phyloP scores from a whole-genome alignment of 2,113 vertebrate genomes.

The Cyprinus carpio region DNA sequence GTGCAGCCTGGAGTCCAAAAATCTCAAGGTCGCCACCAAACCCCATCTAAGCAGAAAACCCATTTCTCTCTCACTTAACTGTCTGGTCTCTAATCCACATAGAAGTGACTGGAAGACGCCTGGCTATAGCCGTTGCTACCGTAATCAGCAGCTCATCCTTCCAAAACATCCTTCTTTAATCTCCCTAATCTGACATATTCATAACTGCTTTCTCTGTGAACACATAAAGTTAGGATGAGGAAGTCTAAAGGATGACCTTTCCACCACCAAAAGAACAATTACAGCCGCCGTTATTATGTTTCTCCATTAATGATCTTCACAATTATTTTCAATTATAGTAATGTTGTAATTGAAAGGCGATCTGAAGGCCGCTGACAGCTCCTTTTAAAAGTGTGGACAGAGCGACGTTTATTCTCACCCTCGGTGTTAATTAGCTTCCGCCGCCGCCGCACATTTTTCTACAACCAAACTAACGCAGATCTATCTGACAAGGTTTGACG shows the following conservation, averaged over 20 bases:
- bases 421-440: slow-evolving; percentile 55
- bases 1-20: background rate
- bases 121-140: background rate
- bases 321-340: slow-evolving; percentile 69
- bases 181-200: slow-evolving; percentile 58
- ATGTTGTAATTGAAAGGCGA: slow-evolving; percentile 64
- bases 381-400: slow-evolving; percentile 57
- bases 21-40: slow-evolving; percentile 42
- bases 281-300: slow-evolving; percentile 51
- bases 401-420: slow-evolving; percentile 35
- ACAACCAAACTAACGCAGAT: slow-evolving; percentile 39
- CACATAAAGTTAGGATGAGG: slow-evolving; percentile 28
- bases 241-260: slow-evolving; percentile 42
- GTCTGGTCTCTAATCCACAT: slow-evolving; percentile 53
- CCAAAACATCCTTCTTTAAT: slow-evolving; percentile 38
- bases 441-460: background rate
- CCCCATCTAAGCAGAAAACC: slow-evolving; percentile 36
- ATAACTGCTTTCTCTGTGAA: slow-evolving; percentile 51
- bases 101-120: slow-evolving; percentile 41
- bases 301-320: slow-evolving; percentile 55
- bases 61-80: slow-evolving; percentile 39
- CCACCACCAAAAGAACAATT: slow-evolving; percentile 38
- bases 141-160: slow-evolving; percentile 42
- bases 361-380: slow-evolving; percentile 57
- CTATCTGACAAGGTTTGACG: slow-evolving; percentile 32